A percentile compares a stretch with the other conserved stretches of the same genome.
phyloP scores from a whole-genome alignment of 2,113 vertebrate species.

The Phrynocephalus versicolor region DNA sequence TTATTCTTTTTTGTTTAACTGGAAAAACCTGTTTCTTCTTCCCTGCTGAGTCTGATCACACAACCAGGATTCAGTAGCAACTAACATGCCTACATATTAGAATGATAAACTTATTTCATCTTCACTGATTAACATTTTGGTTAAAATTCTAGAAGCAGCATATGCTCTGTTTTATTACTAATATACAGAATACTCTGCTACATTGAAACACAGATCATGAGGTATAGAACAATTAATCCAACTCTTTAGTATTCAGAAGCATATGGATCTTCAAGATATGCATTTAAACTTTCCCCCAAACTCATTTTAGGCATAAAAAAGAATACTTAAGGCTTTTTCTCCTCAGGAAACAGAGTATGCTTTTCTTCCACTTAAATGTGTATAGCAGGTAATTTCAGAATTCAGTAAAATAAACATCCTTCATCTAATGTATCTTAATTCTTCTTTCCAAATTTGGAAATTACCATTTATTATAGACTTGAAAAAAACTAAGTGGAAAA shows the following conservation, averaged over 20 bases:
- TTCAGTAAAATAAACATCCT: slow-evolving; percentile 59
- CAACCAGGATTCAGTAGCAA: not conserved
- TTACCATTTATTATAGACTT: slow-evolving; percentile 55
- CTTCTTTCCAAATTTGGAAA: slow-evolving; percentile 58
- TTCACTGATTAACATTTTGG: not conserved
- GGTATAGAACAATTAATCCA: not conserved
- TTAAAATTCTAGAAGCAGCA: not conserved
- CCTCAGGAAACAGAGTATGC: slow-evolving; percentile 52
- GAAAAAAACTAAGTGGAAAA: slow-evolving; percentile 39
- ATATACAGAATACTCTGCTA: not conserved
- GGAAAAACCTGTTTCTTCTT: not conserved
- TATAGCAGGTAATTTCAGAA: slow-evolving; percentile 66
- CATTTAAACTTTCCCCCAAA: slow-evolving; percentile 54
- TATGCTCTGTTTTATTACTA: not conserved
- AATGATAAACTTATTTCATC: not conserved
- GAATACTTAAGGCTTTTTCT: slow-evolving; percentile 34
- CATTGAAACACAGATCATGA: not conserved
- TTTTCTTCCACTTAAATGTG: slow-evolving; percentile 57
- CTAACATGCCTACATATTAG: not conserved
- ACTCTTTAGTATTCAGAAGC: not conserved
- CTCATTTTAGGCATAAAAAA: slow-evolving; percentile 63
- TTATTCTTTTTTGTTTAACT: not conserved
- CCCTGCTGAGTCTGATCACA: not conserved
- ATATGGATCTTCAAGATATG: not conserved
- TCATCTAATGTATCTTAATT: slow-evolving; percentile 57